These are phyloP conservation scores for Drosophila equinoxialis DNA, from an alignment of 1,140 invertebrate species.

Conservation along the genomic window DNA sequence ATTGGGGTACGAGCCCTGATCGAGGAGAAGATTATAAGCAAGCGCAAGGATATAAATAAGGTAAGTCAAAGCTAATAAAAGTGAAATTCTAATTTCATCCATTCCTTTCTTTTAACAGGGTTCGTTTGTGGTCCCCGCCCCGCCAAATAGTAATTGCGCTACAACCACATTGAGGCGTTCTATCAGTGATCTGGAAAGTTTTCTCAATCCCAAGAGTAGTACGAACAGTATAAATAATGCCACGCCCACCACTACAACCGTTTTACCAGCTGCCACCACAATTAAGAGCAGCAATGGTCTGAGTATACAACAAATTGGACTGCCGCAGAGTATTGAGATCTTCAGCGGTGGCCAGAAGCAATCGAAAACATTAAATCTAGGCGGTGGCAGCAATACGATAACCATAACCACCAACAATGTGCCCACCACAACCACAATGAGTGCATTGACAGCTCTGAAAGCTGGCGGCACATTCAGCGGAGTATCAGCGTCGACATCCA, in stretches of 20 bases:
- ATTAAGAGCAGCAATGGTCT: slow-evolving; percentile 72
- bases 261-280: slow-evolving; percentile 66
- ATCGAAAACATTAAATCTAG: slow-evolving; percentile 59
- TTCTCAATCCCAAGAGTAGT: slow-evolving; percentile 73
- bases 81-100: too few relatives aligned
- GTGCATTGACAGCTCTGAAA: slow-evolving; percentile 61
- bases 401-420: slow-evolving; percentile 76
- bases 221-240: slow-evolving; percentile 25
- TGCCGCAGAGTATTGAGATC: slow-evolving; percentile 79
- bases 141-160: slow-evolving; percentile 59
- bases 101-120: slow-evolving; percentile 50
- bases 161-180: slow-evolving; percentile 69
- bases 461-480: slow-evolving; percentile 47
- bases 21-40: slow-evolving; percentile 95
- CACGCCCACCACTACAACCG: slow-evolving; percentile 59
- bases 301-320: slow-evolving; percentile 72
- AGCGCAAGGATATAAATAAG: slow-evolving; percentile 84
- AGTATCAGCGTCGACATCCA: slow-evolving; percentile 35
- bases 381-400: slow-evolving; percentile 68
- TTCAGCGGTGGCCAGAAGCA: slow-evolving; percentile 69
- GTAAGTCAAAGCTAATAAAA: slow-evolving; percentile 8
- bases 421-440: slow-evolving; percentile 72
- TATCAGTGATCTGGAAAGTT: slow-evolving; percentile 78
- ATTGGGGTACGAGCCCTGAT: slow-evolving; percentile 94
- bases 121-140: slow-evolving; percentile 81